Conservation (phyloP, 2,113 vertebrate genomes). For the Circaetus gallicus region DNA sequence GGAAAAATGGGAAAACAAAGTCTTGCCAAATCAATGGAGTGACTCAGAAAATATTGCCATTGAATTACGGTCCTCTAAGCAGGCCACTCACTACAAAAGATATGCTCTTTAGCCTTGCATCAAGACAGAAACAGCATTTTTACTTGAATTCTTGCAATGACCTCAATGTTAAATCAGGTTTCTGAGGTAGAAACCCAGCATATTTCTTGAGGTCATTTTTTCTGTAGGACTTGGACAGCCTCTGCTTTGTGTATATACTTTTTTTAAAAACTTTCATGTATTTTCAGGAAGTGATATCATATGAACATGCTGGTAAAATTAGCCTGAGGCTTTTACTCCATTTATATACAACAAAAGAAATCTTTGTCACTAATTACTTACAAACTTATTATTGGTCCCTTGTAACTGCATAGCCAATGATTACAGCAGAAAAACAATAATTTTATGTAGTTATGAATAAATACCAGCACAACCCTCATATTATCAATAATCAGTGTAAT, state of each 20-base stretch:
- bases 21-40: not conserved
- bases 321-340: conserved; percentile 47
- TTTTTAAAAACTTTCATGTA: not conserved
- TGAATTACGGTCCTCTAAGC: not conserved
- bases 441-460: conserved; percentile 25
- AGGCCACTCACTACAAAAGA: not conserved
- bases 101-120: not conserved
- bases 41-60: not conserved
- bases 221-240: not conserved
- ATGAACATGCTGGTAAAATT: conserved; percentile 54
- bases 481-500: conserved; percentile 43
- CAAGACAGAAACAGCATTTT: not conserved
- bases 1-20: not conserved
- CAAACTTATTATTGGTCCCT: conserved; percentile 29
- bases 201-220: conserved; percentile 1
- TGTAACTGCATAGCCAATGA: conserved; percentile 1
- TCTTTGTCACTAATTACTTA: conserved; percentile 53
- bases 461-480: not conserved
- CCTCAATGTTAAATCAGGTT: not conserved
- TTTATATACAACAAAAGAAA: conserved; percentile 60
- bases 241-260: conserved; percentile 13
- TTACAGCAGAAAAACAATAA: conserved; percentile 43
- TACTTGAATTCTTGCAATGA: not conserved
- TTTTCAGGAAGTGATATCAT: conserved; percentile 66
- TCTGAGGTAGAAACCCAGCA: not conserved